These are phyloP conservation scores for Papilio helenus DNA, from an alignment of 1,140 invertebrate species.

Conservation along the genomic window DNA sequence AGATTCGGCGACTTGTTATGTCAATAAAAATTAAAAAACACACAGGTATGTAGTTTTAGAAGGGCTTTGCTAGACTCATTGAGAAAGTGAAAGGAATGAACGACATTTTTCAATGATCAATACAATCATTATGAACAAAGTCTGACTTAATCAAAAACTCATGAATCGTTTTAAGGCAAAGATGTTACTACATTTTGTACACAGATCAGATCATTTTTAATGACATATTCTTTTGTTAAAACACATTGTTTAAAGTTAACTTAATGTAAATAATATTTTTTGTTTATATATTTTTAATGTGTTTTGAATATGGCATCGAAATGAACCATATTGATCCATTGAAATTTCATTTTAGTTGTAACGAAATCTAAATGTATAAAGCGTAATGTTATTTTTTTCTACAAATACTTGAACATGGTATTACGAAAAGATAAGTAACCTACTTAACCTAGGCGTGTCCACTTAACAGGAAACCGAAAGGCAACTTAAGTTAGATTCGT, in stretches of 20 bases:
- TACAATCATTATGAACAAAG: not conserved
- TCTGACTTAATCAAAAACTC: conserved; percentile 6
- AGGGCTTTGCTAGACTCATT: conserved; percentile 49
- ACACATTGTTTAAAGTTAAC: not conserved
- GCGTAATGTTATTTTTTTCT: not conserved
- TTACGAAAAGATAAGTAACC: conserved; percentile 14
- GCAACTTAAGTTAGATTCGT: conserved; percentile 68
- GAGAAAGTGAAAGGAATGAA: conserved; percentile 54
- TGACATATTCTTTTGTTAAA: not conserved
- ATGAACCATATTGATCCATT: no score
- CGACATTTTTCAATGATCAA: conserved; percentile 22
- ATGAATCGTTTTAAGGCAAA: not conserved
- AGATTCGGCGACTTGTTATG: conserved; percentile 45
- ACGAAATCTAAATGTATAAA: not conserved
- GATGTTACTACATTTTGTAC: not conserved
- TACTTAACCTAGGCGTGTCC: conserved; percentile 55
- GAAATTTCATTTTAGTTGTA: not conserved
- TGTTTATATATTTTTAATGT: not conserved
- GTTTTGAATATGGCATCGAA: no score
- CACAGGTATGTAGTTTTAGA: conserved; percentile 26
- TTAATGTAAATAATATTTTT: not conserved
- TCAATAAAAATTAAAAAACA: conserved; percentile 49
- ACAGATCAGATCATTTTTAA: not conserved
- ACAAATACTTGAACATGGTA: not conserved
- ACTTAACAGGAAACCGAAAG: conserved; percentile 61